Base-by-base conservation (phyloP, 2,888 invertebrate species). In the Erebia ligea region DNA sequence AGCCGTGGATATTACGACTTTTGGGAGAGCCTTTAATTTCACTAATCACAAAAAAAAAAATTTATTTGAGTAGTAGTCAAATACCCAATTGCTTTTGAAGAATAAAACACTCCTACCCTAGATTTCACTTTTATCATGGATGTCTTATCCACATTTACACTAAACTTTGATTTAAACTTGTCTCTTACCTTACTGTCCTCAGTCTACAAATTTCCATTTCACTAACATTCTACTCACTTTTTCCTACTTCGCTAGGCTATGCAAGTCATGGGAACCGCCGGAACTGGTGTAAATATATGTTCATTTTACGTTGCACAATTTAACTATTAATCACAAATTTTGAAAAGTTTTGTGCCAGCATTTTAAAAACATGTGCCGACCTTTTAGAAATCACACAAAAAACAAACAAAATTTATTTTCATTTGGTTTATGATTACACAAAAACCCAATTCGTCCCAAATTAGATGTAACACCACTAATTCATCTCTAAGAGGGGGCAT, bases 211-310 rank as follows among this genome's bases (percentile, higher is more conserved):
- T 70, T 67, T 76, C 67, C 73, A 73, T 76, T 68, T 87, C 89
- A 90, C 90, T 92, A 90, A 92, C 88, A 85, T 82, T 77, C 84
- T 78, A 85, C 82, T 87, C 89, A 90, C 91, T 91, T 89, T 85
- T 89, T 82, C 85, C 84, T 80, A 72, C 72, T 74, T 65, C 81
- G 91, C 94, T 95, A 97, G 97, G 97, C 97, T 94, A 97, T 97
- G 97, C 97, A 97, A 95, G 96, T 97, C 89, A 97, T 97, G 97
- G 97, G 97, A 95, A 96, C 96, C 95, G 96, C 96, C 94, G 97
- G 97, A 95, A 95, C 96, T 94, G 96, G 96, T 96, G 97, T 97
- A 97, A 97, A 96, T 97, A 97, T 96, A 72, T 80, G 81, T 82
- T 85, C 80, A 89, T 89, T 86, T 88, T 91, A 88, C 88, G 87